Base-by-base conservation (phyloP, 2,113 vertebrate species). In the Hemichromis elongatus region DNA sequence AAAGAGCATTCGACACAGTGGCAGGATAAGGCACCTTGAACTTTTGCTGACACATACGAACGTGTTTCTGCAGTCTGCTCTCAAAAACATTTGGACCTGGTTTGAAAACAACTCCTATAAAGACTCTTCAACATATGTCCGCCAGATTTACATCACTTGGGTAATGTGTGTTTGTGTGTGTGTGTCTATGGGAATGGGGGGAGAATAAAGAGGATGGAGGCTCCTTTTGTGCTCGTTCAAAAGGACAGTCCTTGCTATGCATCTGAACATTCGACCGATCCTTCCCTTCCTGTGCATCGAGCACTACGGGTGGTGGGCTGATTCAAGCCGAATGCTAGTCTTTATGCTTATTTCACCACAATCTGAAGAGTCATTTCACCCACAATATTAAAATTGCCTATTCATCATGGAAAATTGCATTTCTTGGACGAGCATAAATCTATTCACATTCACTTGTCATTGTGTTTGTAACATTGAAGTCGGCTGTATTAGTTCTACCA, bases 341-440 rank as follows among this genome's bases (percentile, higher is more conserved):
- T 89, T 88, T 50, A 73, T 85, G 88, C 77, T 90, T 57, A 79
- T 79, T 89, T 80, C 26, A 87, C 86, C 81, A 79, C 91, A 90
- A 75, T 57, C 77, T 80, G 56, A 92, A 66, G 50, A 81, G 85
- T 83, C 66, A 82, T 87, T 92, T 90, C 68, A 80, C 82, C 82
- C 84, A 75, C 88, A 92, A 70, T 86, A 89, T 86, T 16, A 77
- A 87, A 88, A 91, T 86, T 85, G 82, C 82, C 87, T 80, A 47
- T 82, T 91, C 78, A 90, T 93, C 83, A 83, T 59, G 63, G 86
- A 84, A 87, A 92, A 89, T 81, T 80, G 10, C 79, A 84, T 88
- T 92, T 91, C 86, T 86, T 70, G 66, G 86, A 90, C 77, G 37
- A 84, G 70, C 63, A 42, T 86, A 86, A 68, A 37, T 68, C 47